Conservation (phyloP, 1,140 invertebrate species). For the Whitmania pigra region DNA sequence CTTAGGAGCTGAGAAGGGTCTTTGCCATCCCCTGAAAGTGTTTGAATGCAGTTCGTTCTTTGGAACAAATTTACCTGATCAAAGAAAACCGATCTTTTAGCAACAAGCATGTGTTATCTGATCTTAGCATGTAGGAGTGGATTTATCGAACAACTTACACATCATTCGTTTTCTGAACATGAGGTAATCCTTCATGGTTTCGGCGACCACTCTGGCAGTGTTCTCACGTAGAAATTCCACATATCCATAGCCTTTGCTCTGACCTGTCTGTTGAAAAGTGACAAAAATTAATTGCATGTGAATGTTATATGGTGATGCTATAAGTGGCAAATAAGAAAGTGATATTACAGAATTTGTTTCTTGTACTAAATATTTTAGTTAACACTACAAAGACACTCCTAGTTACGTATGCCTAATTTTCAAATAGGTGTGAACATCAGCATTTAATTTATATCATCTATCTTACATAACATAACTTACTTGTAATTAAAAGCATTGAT, state of each 20-base stretch:
- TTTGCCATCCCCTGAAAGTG: neutral
- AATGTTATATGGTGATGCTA: too few relatives aligned
- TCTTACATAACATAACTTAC: too few relatives aligned
- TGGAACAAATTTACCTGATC: neutral
- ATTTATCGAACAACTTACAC: neutral
- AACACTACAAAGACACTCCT: too few relatives aligned
- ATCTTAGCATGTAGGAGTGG: neutral
- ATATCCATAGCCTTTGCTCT: neutral
- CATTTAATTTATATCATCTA: too few relatives aligned
- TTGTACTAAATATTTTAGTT: too few relatives aligned
- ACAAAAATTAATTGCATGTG: too few relatives aligned
- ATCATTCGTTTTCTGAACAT: constrained; percentile 5
- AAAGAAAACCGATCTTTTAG: neutral
- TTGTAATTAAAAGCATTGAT: too few relatives aligned
- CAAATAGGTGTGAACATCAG: too few relatives aligned
- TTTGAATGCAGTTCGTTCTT: neutral
- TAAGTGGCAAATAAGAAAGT: too few relatives aligned
- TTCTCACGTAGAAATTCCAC: neutral
- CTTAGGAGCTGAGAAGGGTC: neutral
- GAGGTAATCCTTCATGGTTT: constrained; percentile 4
- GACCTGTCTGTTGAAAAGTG: neutral
- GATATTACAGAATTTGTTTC: too few relatives aligned
- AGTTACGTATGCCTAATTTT: too few relatives aligned
- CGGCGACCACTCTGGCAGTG: neutral
- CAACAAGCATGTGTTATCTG: neutral